These are phyloP conservation scores for Scrobipalpa costella DNA, from an alignment of 2,888 invertebrate species.

Conservation along the genomic window DNA sequence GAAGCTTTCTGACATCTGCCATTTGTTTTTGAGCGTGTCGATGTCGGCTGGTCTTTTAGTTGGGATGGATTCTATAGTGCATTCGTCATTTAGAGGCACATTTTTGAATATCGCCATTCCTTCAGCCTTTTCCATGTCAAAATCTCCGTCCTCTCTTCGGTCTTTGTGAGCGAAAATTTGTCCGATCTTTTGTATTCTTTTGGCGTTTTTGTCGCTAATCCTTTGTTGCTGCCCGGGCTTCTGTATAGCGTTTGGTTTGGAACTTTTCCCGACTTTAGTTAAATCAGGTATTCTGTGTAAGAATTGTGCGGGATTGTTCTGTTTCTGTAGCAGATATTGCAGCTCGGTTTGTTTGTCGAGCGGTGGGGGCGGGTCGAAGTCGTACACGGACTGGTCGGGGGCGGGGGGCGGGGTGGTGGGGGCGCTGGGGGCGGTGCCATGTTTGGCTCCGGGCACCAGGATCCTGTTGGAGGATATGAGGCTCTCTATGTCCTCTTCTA, in stretches of 20 bases:
- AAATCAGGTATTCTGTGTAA: conserved; percentile 59
- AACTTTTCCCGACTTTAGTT: conserved; percentile 61
- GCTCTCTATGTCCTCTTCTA: conserved; percentile 76
- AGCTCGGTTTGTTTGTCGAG: conserved; percentile 75
- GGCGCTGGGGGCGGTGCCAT: conserved; percentile 29
- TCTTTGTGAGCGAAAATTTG: conserved; percentile 65
- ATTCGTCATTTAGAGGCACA: conserved; percentile 80
- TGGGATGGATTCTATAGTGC: conserved; percentile 80
- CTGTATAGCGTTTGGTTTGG: conserved; percentile 63
- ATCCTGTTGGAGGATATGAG: conserved; percentile 77
- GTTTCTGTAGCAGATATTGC: conserved; percentile 72
- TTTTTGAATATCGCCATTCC: conserved; percentile 68
- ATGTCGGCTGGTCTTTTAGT: conserved; percentile 73
- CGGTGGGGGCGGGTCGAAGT: conserved; percentile 59
- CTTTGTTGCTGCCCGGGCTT: conserved; percentile 64
- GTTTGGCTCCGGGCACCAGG: conserved; percentile 62
- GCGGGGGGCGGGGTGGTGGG: background rate
- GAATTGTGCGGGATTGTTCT: conserved; percentile 76
- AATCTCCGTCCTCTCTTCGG: conserved; percentile 51
- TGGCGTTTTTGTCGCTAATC: conserved; percentile 68
- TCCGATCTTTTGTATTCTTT: conserved; percentile 71
- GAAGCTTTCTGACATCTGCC: conserved; percentile 77
- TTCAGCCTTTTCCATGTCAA: conserved; percentile 52
- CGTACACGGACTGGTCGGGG: conserved; percentile 59
- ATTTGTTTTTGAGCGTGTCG: conserved; percentile 75